phyloP scores from a whole-genome alignment of 2,888 invertebrate species.

The Axea sp. region DNA sequence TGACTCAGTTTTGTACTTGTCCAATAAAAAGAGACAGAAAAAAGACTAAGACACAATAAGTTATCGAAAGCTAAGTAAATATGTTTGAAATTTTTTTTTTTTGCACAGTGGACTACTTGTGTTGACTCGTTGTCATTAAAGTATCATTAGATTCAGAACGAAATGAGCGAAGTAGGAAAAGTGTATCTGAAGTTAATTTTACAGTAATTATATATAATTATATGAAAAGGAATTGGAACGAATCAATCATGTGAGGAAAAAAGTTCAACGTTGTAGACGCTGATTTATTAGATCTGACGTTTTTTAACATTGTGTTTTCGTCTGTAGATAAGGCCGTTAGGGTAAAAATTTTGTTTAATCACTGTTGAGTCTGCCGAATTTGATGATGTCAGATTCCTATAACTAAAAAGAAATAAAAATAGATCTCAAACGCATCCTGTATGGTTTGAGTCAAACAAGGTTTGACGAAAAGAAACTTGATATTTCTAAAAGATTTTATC shows the following conservation, averaged over 20 bases:
- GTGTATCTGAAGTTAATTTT: conserved; percentile 26
- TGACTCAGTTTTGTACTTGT: conserved; percentile 4
- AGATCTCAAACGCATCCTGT: conserved; percentile 6
- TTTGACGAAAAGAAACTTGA: conserved; percentile 24
- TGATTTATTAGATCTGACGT: conserved; percentile 31
- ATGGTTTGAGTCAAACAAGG: not conserved
- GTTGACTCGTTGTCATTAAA: conserved; percentile 21
- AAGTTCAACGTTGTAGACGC: conserved; percentile 17
- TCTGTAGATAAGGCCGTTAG: not conserved
- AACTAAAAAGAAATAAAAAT: conserved; percentile 3
- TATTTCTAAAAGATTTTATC: conserved; percentile 18
- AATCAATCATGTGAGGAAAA: conserved; percentile 34
- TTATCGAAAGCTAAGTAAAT: conserved; percentile 23
- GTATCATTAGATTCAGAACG: conserved; percentile 22
- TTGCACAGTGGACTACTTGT: conserved; percentile 11
- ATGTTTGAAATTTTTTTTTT: conserved; percentile 3
- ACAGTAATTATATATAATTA: conserved; percentile 45
- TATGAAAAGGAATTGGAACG: conserved; percentile 44
- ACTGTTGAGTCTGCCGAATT: conserved; percentile 14
- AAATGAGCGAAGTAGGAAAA: conserved; percentile 14
- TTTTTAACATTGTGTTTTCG: conserved; percentile 28
- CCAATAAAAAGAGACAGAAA: not conserved
- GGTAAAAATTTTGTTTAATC: conserved; percentile 19
- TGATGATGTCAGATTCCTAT: conserved; percentile 19
- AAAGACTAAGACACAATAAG: conserved; percentile 6